A percentile compares a stretch with the other conserved stretches of the same genome.
These are phyloP conservation scores for Machaerirhynchus nigripectus DNA, from an alignment of 2,113 vertebrate species.

Conservation along the genomic window DNA sequence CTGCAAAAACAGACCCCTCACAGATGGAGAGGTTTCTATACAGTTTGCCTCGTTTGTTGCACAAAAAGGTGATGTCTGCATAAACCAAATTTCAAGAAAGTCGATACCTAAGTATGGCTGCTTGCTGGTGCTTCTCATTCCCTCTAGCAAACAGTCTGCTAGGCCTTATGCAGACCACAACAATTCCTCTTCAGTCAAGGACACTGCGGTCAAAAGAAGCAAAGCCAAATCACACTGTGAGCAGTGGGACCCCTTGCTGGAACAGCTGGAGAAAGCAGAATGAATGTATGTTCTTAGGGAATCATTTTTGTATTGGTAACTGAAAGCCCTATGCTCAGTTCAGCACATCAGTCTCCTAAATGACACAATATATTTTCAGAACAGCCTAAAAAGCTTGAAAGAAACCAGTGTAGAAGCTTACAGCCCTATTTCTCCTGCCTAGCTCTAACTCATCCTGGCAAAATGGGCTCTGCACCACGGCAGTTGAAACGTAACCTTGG, in stretches of 20 bases:
- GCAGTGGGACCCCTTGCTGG: not conserved
- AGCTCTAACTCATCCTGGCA: not conserved
- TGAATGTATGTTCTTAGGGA: not conserved
- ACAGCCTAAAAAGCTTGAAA: not conserved
- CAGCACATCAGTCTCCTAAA: constrained; percentile 15
- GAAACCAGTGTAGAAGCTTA: not conserved
- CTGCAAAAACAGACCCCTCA: not conserved
- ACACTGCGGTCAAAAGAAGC: not conserved
- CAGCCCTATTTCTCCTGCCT: not conserved
- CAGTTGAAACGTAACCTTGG: not conserved
- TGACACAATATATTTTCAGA: constrained; percentile 22
- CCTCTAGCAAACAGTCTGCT: not conserved
- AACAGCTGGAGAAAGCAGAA: not conserved
- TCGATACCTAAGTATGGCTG: not conserved
- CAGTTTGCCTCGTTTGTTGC: not conserved
- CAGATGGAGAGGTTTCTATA: not conserved
- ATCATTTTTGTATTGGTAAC: constrained; percentile 5
- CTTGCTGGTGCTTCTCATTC: not conserved
- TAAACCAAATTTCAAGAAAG: not conserved
- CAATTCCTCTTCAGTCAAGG: not conserved
- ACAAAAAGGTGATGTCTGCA: not conserved
- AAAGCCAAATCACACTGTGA: not conserved
- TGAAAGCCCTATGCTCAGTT: not conserved
- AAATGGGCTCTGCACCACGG: not conserved
- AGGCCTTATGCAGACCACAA: not conserved